Evolutionary conservation across 2,797 vertebrate genomes (phyloP).

Genomic region (Chrysocyon brachyurus): DNA sequence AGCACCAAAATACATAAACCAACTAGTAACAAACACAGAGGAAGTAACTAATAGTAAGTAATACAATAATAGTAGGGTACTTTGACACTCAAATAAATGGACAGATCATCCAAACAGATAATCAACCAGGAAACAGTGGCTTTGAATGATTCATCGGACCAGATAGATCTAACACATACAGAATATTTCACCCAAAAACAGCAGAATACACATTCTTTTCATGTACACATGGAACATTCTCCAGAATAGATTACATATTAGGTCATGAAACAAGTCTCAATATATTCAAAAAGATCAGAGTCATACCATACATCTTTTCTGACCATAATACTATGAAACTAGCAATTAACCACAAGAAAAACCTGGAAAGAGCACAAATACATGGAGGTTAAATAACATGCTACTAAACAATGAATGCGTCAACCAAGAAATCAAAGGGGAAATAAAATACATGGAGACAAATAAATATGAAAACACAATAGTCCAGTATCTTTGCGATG

Average conservation of each 20-base stretch:
- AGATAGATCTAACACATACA: not conserved
- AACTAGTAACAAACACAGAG: not conserved
- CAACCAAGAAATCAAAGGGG: not conserved
- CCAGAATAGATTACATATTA: not conserved
- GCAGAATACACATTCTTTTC: not conserved
- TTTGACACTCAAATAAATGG: not conserved
- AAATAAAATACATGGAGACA: not conserved
- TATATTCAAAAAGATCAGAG: not conserved
- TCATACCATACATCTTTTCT: not conserved
- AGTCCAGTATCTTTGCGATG: not conserved
- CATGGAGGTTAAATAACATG: not conserved
- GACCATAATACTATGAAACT: not conserved
- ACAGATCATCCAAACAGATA: not conserved
- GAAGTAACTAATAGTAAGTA: not conserved
- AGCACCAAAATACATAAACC: not conserved
- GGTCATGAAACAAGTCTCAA: not conserved
- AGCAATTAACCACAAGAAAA: not conserved
- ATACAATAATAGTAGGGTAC: not conserved
- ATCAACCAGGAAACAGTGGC: not conserved
- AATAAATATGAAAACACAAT: not conserved
- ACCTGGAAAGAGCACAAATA: not conserved
- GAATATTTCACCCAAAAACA: not conserved
- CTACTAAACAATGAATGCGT: not conserved
- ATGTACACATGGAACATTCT: not conserved
- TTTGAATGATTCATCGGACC: not conserved